phyloP scores from a whole-genome alignment of 2,888 invertebrate genomes.

The Tachina grossa region DNA sequence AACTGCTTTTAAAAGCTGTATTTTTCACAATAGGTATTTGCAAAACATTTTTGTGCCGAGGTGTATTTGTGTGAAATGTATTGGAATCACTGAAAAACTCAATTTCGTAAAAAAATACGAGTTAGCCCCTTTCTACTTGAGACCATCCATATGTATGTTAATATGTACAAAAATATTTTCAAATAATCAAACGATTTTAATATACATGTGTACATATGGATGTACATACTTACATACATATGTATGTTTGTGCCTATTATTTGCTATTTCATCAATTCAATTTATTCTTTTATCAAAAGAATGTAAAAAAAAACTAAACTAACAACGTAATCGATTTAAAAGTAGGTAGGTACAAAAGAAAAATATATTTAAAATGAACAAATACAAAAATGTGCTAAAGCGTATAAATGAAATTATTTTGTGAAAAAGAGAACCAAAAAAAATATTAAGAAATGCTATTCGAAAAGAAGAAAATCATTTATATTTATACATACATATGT shows the following conservation, averaged over 20 bases:
- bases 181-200: neutral
- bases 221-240: neutral
- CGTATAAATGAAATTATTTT: conserved; percentile 37
- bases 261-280: neutral
- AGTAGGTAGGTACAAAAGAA: neutral
- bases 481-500: neutral
- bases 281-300: conserved; percentile 1
- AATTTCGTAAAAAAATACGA: too few relatives aligned
- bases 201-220: neutral
- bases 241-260: neutral
- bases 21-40: too few relatives aligned
- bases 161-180: too few relatives aligned
- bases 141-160: neutral
- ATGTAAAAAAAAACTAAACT: conserved; percentile 4
- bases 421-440: conserved; percentile 18
- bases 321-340: conserved; percentile 49
- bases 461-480: conserved; percentile 1
- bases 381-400: conserved; percentile 46
- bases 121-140: too few relatives aligned
- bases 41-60: too few relatives aligned
- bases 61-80: too few relatives aligned
- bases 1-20: too few relatives aligned
- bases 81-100: too few relatives aligned
- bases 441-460: neutral
- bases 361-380: conserved; percentile 16